Base-by-base conservation (phyloP, 2,797 vertebrate species). In the Enteromius thamalakanensis region DNA sequence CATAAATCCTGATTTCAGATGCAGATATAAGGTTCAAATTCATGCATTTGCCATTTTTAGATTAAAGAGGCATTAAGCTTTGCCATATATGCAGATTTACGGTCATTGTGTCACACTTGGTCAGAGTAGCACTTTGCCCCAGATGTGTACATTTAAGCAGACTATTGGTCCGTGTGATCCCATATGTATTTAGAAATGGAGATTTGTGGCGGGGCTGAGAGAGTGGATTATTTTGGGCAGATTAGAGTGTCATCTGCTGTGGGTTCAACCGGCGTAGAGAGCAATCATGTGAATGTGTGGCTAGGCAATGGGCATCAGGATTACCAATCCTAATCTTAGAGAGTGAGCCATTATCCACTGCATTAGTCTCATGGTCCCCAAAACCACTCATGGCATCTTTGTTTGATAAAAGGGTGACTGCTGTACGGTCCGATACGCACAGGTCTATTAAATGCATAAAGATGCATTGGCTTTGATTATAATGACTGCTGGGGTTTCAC, bases 271-370 rank as follows among this genome's bases (percentile, higher is more conserved):
- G 79, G 90, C 85, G 71, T 81, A 91, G 84, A 91, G 90, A 91
- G 90, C 91, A 92, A 88, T 91, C 86, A 84, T 8, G 78, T 12
- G 32, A 75, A 62, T 77, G 81, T 80, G 85, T 86, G 81, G 71
- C 34, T 72, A 77, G 65, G 78, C 72, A 79, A 86, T 83, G 70
- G 80, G 45, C 69, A 67, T 34, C 37, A 60, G 83, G 86, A 89
- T 87, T 89, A 87, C 49, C 26, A 60, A 26, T 81, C 71, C 23
- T 94, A 93, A 93, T 93, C 91, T 91, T 89, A 91, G 91, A 89
- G 80, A 74, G 87, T 91, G 90, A 90, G 78, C 88, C 91, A 92
- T 93, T 93, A 92, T 90, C 86, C 84, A 87, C 69, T 90, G 90
- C 89, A 91, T 94, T 92, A 93, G 90, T 78, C 80, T 85, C 69